Evolutionary conservation across 2,797 vertebrate genomes (phyloP), one percentile per base, ranked within the genome.

Genomic region (Chiroxiphia lanceolata): DNA sequence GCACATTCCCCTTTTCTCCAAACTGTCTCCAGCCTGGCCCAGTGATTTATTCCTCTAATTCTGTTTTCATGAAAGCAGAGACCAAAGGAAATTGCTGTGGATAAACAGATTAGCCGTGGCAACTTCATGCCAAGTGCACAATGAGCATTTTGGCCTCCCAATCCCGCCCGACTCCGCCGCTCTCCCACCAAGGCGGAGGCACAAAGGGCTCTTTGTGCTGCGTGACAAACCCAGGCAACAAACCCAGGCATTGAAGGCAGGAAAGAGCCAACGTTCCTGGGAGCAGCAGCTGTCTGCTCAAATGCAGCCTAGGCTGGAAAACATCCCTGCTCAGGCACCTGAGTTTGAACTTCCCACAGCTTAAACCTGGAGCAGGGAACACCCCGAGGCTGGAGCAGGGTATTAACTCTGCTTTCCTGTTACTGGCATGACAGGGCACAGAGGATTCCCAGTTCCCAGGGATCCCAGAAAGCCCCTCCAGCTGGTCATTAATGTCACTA

Each of bases 1-100:
- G 64, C 54, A 51, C 21, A 27, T 27, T 51, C 45, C 23, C 13
- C 25, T 78, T 48, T 79, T 83, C 92, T 89, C 51, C 50, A 83
- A 91, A 51, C 50, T 17, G 26, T 42, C 95, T 78, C 87, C 93
- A 78, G 90, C 76, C 68, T 29, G 84, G 51, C n/a, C 82, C 36
- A 13, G 89, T n/a, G 77, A 82, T 90, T 89, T 96, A 87, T 81
- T 88, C 91, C 92, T 71, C 87, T 75, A 92, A 91, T 95, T 96
- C 92, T 95, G 84, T 88, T 94, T 92, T 79, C 88, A 87, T 61
- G 95, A 93, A 97, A 95, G 90, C 67, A 96, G 82, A 89, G 59
- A 84, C 54, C 44, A 70, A 75, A 91, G 89, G 77, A 92, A 93
- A 94, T 80, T 17, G 38, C 74, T 88, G 90, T 53, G 78, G 81